phyloP scores from a whole-genome alignment of 1,140 invertebrate species.

The Cotesia typhae region DNA sequence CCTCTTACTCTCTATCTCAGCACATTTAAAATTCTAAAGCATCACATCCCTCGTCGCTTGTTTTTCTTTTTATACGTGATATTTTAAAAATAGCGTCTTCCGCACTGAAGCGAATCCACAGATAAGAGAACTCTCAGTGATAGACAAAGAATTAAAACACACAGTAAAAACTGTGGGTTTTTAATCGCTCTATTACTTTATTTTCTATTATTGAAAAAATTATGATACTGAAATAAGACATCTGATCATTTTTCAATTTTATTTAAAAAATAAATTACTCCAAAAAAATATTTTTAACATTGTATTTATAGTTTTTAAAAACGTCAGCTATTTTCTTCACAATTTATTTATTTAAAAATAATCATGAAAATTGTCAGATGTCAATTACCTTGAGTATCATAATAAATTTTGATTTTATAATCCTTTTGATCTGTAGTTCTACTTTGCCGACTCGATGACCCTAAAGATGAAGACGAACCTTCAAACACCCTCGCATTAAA shows the following conservation, averaged over 20 bases:
- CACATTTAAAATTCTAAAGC: too few relatives aligned
- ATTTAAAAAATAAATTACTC: too few relatives aligned
- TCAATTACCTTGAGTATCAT: background rate
- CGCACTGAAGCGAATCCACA: slow-evolving; percentile 7
- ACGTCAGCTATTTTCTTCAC: too few relatives aligned
- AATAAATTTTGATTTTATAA: background rate
- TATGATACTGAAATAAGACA: too few relatives aligned
- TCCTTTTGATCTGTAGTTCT: background rate
- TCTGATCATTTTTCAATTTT: too few relatives aligned
- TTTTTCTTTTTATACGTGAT: background rate
- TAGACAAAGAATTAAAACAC: background rate
- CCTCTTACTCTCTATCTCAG: too few relatives aligned
- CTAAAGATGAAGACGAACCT: background rate
- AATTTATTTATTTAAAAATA: too few relatives aligned
- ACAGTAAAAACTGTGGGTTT: background rate
- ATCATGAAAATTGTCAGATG: background rate
- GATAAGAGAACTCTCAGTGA: background rate
- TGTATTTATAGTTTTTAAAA: too few relatives aligned
- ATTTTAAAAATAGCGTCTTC: slow-evolving; percentile 19
- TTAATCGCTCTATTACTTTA: too few relatives aligned
- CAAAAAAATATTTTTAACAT: too few relatives aligned
- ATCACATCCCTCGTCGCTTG: background rate
- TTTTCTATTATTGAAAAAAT: too few relatives aligned
- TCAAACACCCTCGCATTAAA: background rate
- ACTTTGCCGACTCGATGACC: slow-evolving; percentile 2